Base-by-base conservation (phyloP, 2,888 invertebrate genomes). In the Cheiracanthium punctorium region DNA sequence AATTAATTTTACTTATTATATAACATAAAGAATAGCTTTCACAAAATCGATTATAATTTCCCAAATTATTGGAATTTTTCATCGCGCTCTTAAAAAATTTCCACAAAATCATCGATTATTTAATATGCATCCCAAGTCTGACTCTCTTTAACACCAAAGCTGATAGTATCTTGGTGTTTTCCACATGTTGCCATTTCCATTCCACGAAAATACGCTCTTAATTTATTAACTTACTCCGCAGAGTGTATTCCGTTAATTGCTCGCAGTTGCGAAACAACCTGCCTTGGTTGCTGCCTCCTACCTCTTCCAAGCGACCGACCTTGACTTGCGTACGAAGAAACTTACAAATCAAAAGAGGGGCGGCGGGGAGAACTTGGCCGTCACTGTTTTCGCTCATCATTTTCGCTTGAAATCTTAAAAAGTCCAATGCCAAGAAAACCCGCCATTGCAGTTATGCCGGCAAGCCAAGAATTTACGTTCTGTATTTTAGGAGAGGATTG, bases 381-480 rank as follows among this genome's bases (percentile, higher is more conserved):
- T 48, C 43, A 48, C 43, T 48, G 14, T 48, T n/a, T 48, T 48
- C 43, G 58, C 58, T 58, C 58, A 58, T 58, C 58, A 58, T 58
- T 58, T 58, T 58, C 58, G 58, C 24, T 58, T 24, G 58, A 58
- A 58, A 58, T 58, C 58, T 58, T 48, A 58, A 58, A 58, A 58
- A 58, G 58, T 24, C 24, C 58, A 58, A 58, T 58, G 58, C 58
- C 58, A 58, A 58, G 58, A 58, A 58, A 58, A 58, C 58, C 58
- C 58, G 58, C 58, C 58, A 58, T 58, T 58, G 58, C 58, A 58
- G 58, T 58, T 58, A 58, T 58, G 58, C 24, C 24, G 20, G 58
- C 58, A 58, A 58, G 58, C 58, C 58, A 58, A 24, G 58, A 58
- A 58, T 58, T 2, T 58, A 58, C 24, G 20, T 4, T 24, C 58